Evolutionary conservation across 2,888 invertebrate species (phyloP).

Genomic region (Watsonalla binaria): DNA sequence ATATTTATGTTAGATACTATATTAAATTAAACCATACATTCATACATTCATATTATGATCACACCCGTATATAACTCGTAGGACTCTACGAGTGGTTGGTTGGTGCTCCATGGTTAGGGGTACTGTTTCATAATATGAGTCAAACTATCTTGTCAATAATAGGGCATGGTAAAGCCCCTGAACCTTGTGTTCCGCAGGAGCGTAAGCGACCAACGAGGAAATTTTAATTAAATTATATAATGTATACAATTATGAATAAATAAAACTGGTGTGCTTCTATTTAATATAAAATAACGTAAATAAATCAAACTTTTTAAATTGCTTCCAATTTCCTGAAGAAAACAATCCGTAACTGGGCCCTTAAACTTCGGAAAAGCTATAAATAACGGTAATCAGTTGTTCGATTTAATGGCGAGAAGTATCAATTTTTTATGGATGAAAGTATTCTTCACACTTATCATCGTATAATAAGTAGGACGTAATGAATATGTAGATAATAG

Average conservation of each 20-base stretch:
- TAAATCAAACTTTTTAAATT: constrained; percentile 1
- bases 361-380: constrained; percentile 1
- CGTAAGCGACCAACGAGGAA: too few species aligned
- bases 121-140: too few species aligned
- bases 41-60: too few species aligned
- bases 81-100: too few species aligned
- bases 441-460: constrained; percentile 44
- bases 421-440: constrained; percentile 33
- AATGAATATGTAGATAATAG: constrained; percentile 24
- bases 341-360: constrained; percentile 1
- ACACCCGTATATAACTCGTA: too few species aligned
- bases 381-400: constrained; percentile 9
- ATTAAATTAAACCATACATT: too few species aligned
- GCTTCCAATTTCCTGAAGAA: constrained; percentile 1
- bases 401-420: constrained; percentile 21
- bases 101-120: too few species aligned
- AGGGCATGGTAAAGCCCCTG: too few species aligned
- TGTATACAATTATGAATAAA: background rate
- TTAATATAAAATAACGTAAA: background rate
- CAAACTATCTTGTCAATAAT: too few species aligned
- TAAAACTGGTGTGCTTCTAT: background rate
- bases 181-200: too few species aligned
- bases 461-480: constrained; percentile 56
- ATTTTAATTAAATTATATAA: too few species aligned
- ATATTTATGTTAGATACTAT: too few species aligned